phyloP scores from a whole-genome alignment of 2,888 invertebrate species.

The Branchellion lobata region DNA sequence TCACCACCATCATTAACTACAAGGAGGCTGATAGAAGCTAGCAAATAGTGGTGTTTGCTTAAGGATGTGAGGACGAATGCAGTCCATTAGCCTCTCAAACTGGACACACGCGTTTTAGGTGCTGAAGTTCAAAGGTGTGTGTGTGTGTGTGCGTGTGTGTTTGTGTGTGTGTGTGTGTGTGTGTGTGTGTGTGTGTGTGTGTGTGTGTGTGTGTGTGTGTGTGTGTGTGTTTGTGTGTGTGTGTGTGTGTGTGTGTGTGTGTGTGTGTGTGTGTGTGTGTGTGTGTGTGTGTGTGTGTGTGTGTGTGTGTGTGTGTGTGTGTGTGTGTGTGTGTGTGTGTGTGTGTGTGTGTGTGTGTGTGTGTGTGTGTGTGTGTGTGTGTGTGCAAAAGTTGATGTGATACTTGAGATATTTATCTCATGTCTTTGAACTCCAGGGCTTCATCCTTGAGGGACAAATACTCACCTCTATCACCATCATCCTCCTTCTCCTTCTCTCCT shows the following conservation, averaged over 20 bases:
- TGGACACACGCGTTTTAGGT: neutral
- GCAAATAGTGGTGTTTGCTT: too few relatives aligned
- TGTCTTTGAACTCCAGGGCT: neutral
- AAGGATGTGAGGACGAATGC: too few relatives aligned
- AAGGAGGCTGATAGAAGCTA: too few relatives aligned
- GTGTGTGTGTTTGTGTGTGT: conserved; percentile 21
- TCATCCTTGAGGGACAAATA: too few relatives aligned
- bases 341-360: conserved; percentile 23
- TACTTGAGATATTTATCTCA: neutral
- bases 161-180: conserved; percentile 9
- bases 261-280: conserved; percentile 21
- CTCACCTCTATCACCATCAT: too few relatives aligned
- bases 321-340: conserved; percentile 30
- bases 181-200: conserved; percentile 15
- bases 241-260: conserved; percentile 15
- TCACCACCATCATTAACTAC: conserved; percentile 43
- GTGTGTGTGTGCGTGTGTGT: conserved; percentile 20
- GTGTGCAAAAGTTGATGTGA: neutral
- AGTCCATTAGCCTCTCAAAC: too few relatives aligned
- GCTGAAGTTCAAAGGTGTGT: neutral
- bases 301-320: conserved; percentile 32
- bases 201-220: conserved; percentile 1
- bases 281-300: conserved; percentile 17
- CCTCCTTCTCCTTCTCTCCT: too few relatives aligned
- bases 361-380: conserved; percentile 23